These are phyloP conservation scores for Drusus annulatus DNA, from an alignment of 1,140 invertebrate genomes.

Conservation along the genomic window DNA sequence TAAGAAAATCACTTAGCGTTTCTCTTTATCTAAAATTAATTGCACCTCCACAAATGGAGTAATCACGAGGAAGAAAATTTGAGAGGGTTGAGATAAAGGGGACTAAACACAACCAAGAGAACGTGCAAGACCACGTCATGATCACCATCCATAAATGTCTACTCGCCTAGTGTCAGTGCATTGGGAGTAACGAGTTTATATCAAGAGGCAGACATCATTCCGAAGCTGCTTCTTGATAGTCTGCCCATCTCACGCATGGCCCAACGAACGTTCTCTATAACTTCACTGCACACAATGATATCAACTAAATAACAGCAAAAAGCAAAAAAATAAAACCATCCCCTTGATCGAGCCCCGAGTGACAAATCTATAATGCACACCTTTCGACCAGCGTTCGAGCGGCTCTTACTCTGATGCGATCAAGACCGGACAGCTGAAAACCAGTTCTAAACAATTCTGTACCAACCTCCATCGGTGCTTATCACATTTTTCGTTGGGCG, in stretches of 20 bases:
- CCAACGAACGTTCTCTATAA: neutral
- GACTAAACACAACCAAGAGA: neutral
- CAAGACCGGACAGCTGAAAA: conserved; percentile 41
- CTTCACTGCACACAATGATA: too few species aligned
- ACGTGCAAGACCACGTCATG: conserved; percentile 3
- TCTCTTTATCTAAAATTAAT: conserved; percentile 7
- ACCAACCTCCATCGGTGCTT: conserved; percentile 36
- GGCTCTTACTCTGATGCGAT: neutral
- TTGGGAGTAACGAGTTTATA: conserved; percentile 35
- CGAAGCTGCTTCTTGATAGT: conserved; percentile 29
- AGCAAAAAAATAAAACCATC: too few species aligned
- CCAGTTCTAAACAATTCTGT: conserved; percentile 47
- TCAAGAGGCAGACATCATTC: neutral
- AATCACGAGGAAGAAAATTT: conserved; percentile 3
- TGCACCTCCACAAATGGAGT: neutral
- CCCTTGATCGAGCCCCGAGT: too few species aligned
- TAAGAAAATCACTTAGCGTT: neutral
- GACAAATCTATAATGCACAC: neutral
- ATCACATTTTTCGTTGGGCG: conserved; percentile 44
- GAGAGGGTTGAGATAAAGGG: neutral
- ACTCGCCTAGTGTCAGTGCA: neutral
- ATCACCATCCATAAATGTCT: conserved; percentile 22
- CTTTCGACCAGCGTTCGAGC: conserved; percentile 31
- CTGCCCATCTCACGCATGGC: conserved; percentile 9
- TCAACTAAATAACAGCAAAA: too few species aligned